Percentiles rank a stretch among this genome's conserved stretches.
Conservation (phyloP, 2,113 vertebrate genomes). For the Mellivora capensis region DNA sequence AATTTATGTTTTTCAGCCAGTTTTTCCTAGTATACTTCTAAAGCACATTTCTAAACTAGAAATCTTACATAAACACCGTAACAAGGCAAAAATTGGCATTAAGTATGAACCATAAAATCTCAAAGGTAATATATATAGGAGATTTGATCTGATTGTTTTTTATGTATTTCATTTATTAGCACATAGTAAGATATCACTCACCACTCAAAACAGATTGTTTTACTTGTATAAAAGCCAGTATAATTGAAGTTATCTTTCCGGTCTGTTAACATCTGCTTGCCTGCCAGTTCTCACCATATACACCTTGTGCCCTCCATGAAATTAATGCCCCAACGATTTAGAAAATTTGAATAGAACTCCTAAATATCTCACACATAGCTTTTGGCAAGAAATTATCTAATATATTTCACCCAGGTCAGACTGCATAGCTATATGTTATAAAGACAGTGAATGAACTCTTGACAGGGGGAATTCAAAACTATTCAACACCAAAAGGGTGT, state of each 20-base stretch:
- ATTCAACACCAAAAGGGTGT: constrained; percentile 51
- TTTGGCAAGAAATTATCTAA: constrained; percentile 58
- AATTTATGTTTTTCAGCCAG: not conserved
- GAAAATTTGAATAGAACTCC: constrained; percentile 32
- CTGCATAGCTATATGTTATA: constrained; percentile 19
- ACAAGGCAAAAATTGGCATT: not conserved
- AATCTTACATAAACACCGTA: not conserved
- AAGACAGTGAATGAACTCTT: constrained; percentile 40
- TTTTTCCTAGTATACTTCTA: not conserved
- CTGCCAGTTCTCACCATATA: not conserved
- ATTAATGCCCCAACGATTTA: constrained; percentile 29
- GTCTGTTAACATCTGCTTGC: not conserved
- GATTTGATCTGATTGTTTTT: constrained; percentile 28
- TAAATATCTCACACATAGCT: constrained; percentile 30
- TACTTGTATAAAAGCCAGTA: constrained; percentile 1
- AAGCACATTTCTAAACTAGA: not conserved
- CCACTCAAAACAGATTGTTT: accelerated
- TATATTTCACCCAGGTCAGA: constrained; percentile 35
- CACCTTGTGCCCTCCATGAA: not conserved
- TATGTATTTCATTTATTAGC: not conserved
- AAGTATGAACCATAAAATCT: not conserved
- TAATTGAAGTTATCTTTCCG: not conserved
- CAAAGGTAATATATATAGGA: not conserved
- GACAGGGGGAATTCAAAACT: constrained; percentile 53
- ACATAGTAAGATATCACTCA: not conserved